These are phyloP conservation scores for Aethina tumida DNA, from an alignment of 1,140 invertebrate species.

Conservation along the genomic window DNA sequence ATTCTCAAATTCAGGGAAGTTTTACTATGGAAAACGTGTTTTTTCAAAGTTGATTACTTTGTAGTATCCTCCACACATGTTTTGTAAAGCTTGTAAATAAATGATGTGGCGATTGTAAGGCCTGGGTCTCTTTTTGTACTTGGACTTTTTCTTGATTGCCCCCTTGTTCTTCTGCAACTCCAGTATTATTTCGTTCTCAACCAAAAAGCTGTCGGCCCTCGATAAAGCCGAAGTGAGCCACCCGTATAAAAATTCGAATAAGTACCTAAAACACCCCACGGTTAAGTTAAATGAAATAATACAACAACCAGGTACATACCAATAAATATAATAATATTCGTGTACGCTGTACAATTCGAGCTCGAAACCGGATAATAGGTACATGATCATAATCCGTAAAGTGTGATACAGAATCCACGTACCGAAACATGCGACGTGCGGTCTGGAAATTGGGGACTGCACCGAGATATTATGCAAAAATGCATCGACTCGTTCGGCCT, in stretches of 20 bases:
- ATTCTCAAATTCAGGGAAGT: not conserved
- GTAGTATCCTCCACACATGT: constrained; percentile 91
- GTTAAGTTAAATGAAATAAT: constrained; percentile 1
- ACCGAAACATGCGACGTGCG: constrained; percentile 80
- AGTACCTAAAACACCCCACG: constrained; percentile 52
- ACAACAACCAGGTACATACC: constrained; percentile 43
- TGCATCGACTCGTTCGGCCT: constrained; percentile 86
- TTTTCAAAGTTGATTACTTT: constrained; percentile 49
- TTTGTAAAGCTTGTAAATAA: constrained; percentile 82
- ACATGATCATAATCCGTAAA: constrained; percentile 92
- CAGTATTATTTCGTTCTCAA: constrained; percentile 62
- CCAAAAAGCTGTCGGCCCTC: constrained; percentile 74
- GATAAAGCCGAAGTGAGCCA: constrained; percentile 87
- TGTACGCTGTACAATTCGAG: constrained; percentile 92
- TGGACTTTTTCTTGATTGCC: constrained; percentile 59
- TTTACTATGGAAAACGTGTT: constrained; percentile 7
- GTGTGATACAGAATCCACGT: constrained; percentile 96
- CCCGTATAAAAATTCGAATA: constrained; percentile 90
- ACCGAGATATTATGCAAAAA: constrained; percentile 63
- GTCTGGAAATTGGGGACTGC: constrained; percentile 56
- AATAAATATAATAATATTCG: constrained; percentile 93
- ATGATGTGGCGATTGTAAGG: constrained; percentile 75
- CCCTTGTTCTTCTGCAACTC: constrained; percentile 45
- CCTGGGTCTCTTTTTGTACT: constrained; percentile 59
- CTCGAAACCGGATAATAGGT: constrained; percentile 88